Conservation (phyloP, 2,113 vertebrate species). For the Ellobius talpinus region DNA sequence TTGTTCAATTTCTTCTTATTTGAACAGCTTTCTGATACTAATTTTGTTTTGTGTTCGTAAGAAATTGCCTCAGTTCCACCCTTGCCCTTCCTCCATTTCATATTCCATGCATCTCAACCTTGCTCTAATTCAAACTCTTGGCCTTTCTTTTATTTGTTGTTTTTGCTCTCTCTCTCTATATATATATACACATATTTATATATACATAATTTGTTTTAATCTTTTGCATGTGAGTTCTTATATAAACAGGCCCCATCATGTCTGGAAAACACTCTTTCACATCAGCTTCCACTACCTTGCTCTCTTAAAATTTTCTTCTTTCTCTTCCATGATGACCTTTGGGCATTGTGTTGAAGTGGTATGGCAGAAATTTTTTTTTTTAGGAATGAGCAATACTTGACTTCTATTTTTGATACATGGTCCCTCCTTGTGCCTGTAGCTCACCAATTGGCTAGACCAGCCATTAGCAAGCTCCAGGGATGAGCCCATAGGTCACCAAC, state of each 20-base stretch:
- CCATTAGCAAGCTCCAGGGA: not conserved
- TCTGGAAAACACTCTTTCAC: no score
- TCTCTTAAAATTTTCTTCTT: no score
- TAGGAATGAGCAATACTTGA: not conserved
- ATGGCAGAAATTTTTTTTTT: not conserved
- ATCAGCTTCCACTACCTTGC: not conserved
- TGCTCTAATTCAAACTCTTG: not conserved
- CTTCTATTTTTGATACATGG: not conserved
- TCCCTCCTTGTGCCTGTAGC: not conserved
- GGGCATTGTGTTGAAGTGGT: not conserved
- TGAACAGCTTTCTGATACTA: not conserved
- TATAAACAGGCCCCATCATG: not conserved
- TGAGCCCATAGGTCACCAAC: no score
- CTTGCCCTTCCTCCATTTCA: not conserved
- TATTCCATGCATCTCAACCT: not conserved
- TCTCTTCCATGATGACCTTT: not conserved
- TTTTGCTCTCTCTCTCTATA: not conserved
- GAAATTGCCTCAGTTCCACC: not conserved
- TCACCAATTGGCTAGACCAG: not conserved
- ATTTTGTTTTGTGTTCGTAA: not conserved
- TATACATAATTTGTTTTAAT: no score
- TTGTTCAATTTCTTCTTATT: not conserved
- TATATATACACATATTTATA: not conserved
- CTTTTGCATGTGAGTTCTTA: not conserved
- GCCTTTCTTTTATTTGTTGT: not conserved